Percentiles rank a stretch among this genome's conserved stretches.
Evolutionary conservation across 2,113 vertebrate species (phyloP).

Genomic region (Collichthys lucidus): DNA sequence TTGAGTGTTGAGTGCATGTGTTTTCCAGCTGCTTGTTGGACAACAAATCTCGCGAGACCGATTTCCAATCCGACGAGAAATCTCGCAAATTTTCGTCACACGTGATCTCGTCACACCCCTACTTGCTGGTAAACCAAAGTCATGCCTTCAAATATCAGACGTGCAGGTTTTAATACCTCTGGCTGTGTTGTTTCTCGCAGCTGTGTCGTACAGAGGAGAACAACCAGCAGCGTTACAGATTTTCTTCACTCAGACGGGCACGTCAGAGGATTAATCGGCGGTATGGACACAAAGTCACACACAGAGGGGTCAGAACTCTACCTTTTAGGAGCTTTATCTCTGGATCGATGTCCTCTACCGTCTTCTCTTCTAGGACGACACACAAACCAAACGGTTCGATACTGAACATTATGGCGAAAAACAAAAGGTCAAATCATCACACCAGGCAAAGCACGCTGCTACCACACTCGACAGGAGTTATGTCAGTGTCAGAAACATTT

Average conservation of each 20-base stretch:
- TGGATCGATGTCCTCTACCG: neutral
- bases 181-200: constrained; percentile 19
- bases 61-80: too few species aligned
- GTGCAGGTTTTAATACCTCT: constrained; percentile 65
- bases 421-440: neutral
- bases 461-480: neutral
- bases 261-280: neutral
- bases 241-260: neutral
- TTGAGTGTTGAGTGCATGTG: too few species aligned
- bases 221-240: constrained; percentile 5
- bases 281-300: neutral
- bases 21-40: too few species aligned
- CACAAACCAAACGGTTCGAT: neutral
- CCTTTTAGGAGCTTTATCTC: constrained; percentile 48
- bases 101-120: too few species aligned
- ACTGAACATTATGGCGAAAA: neutral
- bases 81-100: too few species aligned
- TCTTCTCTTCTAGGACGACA: constrained; percentile 39
- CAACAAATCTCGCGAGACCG: too few species aligned
- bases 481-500: too few species aligned
- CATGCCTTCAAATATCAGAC: neutral
- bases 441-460: neutral
- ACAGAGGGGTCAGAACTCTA: constrained; percentile 18
- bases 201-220: constrained; percentile 28
- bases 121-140: neutral